Evolutionary conservation across 1,140 invertebrate genomes (phyloP), one percentile per base, ranked within the genome.

Genomic region (Agraylea sexmaculata): DNA sequence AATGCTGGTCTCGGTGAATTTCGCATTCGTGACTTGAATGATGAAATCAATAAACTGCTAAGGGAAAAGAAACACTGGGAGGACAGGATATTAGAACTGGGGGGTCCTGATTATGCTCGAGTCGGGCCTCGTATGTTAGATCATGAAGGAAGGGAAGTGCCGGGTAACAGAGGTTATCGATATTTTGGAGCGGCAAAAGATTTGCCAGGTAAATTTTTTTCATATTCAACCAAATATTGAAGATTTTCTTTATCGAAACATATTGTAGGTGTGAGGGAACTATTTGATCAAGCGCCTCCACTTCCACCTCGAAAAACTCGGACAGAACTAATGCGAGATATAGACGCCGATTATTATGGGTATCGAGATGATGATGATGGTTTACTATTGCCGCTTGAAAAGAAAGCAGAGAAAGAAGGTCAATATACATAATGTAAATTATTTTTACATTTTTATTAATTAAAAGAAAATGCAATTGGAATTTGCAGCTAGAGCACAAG

Each of bases 151-250:
- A 85, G 89, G 56, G 96, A 99, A 71, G 92, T 97, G 0, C 91
- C 93, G 1, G 93, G 95, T 20, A 96, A 95, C 66, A 75, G 89
- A 53, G 95, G 96, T 0, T 99, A 99, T 58, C 97, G 98, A 67
- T 99, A 99, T 68, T 99, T 99, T 68, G 96, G 95, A 37, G 96
- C 95, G 22, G 93, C 95, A 1, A 95, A 97, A 66, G 94, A 99
- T 68, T 68, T 99, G 51, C 96, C 96, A 13, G 84, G 75, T 77
- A 57, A 49, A 33, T 29, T 11, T 32, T 31, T 31, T 13, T 31
- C 6, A 8, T 16, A 37, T 25, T 12, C 25, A 23, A 22, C 12
- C 11, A n/a, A n/a, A 22, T 15, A 4, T 37, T n/a, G 6, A 13
- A 17, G 21, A 22, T 4, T 18, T 15, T 34, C 20, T 17, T 18